Conservation (phyloP, 2,888 invertebrate species). For the Cancer borealis region DNA sequence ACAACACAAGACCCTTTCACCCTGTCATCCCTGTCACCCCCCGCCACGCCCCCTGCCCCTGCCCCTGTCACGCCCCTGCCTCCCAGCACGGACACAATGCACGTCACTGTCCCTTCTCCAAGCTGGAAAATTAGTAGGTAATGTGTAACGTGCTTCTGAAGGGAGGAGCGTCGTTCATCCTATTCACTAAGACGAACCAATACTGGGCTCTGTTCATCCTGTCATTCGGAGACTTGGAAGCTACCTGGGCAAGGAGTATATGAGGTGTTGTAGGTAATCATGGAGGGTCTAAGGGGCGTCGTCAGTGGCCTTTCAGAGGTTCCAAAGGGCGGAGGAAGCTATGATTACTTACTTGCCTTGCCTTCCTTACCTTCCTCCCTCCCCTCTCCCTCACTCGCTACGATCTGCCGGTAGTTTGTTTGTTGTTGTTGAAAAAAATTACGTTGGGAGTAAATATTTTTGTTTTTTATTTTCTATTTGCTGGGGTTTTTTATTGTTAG, state of each 20-base stretch:
- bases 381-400: background rate
- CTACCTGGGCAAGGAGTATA: background rate
- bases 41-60: no score
- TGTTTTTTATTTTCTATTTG: no score
- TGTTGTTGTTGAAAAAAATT: no score
- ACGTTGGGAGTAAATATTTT: no score
- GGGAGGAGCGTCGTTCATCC: constrained; percentile 21
- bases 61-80: background rate
- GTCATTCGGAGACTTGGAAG: constrained; percentile 11
- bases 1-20: background rate
- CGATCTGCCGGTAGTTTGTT: no score
- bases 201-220: constrained; percentile 12
- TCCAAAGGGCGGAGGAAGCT: background rate
- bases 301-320: background rate
- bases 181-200: background rate
- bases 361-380: no score
- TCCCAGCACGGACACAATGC: background rate
- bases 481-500: no score
- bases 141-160: background rate
- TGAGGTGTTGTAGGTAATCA: background rate
- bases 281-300: background rate
- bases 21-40: no score
- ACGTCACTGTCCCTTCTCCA: background rate
- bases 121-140: background rate
- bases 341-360: background rate